Percentiles rank a stretch among this genome's conserved stretches.
phyloP scores from a whole-genome alignment of 2,797 vertebrate species.

The Hoplostethus mediterraneus region DNA sequence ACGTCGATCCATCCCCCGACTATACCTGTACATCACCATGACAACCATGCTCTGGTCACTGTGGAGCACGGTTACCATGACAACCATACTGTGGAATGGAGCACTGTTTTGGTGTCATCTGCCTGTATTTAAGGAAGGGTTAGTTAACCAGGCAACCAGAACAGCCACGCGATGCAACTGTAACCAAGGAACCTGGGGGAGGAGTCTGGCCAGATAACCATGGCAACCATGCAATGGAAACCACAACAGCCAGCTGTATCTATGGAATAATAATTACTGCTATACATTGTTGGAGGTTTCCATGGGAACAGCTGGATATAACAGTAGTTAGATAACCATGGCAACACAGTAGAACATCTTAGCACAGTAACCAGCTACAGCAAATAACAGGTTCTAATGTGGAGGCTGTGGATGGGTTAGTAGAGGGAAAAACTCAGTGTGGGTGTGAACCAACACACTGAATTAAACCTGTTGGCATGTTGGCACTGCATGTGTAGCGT shows the following conservation, averaged over 20 bases:
- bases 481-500: slow-evolving; percentile 6
- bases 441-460: no score
- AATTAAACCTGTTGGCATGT: no score
- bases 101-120: neutral
- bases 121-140: slow-evolving; percentile 14
- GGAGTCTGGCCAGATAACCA: neutral
- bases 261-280: no score
- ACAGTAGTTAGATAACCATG: no score
- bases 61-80: slow-evolving; percentile 71
- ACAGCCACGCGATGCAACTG: no score
- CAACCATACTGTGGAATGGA: neutral
- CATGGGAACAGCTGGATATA: no score
- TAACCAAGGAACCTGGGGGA: neutral
- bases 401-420: neutral
- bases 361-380: neutral
- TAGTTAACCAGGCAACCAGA: slow-evolving; percentile 37
- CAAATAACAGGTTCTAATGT: slow-evolving; percentile 8
- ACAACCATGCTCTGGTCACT: slow-evolving; percentile 33
- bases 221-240: no score
- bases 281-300: no score
- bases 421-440: no score
- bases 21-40: slow-evolving; percentile 92
- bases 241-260: no score
- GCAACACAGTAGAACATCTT: no score
- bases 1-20: slow-evolving; percentile 90